Evolutionary conservation across 2,888 invertebrate species (phyloP), one percentile per base, ranked within the genome.

Genomic region (Drosophila subsilvestris): DNA sequence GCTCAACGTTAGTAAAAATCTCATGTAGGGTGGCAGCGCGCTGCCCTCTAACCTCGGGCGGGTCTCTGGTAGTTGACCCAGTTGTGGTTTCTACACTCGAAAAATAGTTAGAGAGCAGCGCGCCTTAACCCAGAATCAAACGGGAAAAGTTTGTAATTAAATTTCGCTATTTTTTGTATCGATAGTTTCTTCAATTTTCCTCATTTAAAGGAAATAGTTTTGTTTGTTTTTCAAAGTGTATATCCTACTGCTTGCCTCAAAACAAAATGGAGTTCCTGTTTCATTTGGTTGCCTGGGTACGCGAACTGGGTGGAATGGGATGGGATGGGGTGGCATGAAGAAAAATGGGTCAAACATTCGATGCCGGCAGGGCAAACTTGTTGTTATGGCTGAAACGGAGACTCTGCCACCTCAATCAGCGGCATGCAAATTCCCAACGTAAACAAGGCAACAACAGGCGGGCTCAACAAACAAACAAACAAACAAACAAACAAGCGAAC

Each of bases 341-440:
- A 56, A 18, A 86, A 79, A 74, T 83, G 53, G 83, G 82, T 83
- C 86, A 87, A 75, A 75, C 60, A 53, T 43, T 74, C 49, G 48
- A 60, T 45, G 62, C 62, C 72, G 62, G 59, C 66, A 50, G 63
- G 72, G 49, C 63, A 71, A 68, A 68, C 72, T 68, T 68, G 68
- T 71, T 68, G 68, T 68, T 68, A 61, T 60, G 70, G 59, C 70
- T 42, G 29, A 48, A 62, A 49, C 47, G 20, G 49, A 59, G 37
- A 37, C 37, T 14, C n/a, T 37, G 65, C 45, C 47, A 67, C 69
- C 57, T 45, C 59, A 61, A 61, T 61, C 60, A 61, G 44, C 60
- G 63, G 50, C 71, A 60, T 68, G 67, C 67, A 60, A 68, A 68
- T 68, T 59, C 42, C 51, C 29, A 53, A 47, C 27, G 47, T 71